A percentile compares a stretch with the other conserved stretches of the same genome.
phyloP scores from a whole-genome alignment of 2,888 invertebrate genomes.

The Crioceris asparagi region DNA sequence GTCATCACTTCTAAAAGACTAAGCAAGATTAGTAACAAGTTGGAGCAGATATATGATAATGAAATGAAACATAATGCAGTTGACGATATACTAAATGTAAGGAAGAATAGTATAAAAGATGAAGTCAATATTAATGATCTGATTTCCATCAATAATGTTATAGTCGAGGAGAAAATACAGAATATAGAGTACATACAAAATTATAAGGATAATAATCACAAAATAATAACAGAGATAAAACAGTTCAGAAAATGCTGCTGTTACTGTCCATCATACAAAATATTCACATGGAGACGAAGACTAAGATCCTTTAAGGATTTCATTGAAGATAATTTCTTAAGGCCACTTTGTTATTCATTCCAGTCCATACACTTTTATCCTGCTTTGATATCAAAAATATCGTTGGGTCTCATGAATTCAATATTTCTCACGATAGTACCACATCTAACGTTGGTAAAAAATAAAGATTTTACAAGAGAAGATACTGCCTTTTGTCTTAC shows the following conservation, averaged over 20 bases:
- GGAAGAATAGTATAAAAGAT: background rate
- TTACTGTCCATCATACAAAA: slow-evolving; percentile 18
- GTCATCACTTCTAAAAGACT: slow-evolving; percentile 20
- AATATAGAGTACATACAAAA: slow-evolving; percentile 21
- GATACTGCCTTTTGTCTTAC: slow-evolving; percentile 24
- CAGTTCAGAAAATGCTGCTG: slow-evolving; percentile 14
- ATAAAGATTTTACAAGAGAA: slow-evolving; percentile 13
- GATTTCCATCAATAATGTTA: slow-evolving; percentile 10
- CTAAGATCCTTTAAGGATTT: slow-evolving; percentile 16
- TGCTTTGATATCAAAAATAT: slow-evolving; percentile 16
- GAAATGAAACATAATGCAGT: background rate
- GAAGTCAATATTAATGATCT: slow-evolving; percentile 13
- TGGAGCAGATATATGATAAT: slow-evolving; percentile 19
- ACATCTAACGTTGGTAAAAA: slow-evolving; percentile 17
- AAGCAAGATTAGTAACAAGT: slow-evolving; percentile 20
- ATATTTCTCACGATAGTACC: slow-evolving; percentile 20
- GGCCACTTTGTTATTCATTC: slow-evolving; percentile 16
- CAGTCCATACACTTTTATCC: slow-evolving; percentile 23
- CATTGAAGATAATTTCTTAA: slow-evolving; percentile 17
- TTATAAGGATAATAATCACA: slow-evolving; percentile 12
- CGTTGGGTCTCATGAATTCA: slow-evolving; percentile 13
- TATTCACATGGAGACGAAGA: slow-evolving; percentile 21
- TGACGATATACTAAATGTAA: background rate
- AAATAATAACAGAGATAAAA: slow-evolving; percentile 18
- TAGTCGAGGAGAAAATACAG: slow-evolving; percentile 15